phyloP scores from a whole-genome alignment of 2,113 vertebrate species.

The Hiodon tergisus region DNA sequence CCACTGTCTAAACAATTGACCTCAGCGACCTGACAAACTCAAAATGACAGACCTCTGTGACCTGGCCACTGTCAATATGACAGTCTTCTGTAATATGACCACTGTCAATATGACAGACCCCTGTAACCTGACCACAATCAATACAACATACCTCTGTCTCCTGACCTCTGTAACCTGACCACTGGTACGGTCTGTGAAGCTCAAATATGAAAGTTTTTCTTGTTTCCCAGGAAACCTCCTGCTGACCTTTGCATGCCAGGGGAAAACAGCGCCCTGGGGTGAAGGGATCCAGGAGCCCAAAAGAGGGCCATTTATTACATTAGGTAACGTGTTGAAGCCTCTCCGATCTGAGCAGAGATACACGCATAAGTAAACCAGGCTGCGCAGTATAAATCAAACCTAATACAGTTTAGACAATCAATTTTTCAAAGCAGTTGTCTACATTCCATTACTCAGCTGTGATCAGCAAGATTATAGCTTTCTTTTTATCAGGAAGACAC shows the following conservation, averaged over 20 bases:
- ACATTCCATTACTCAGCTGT: conserved; percentile 49
- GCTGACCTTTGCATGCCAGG: not conserved
- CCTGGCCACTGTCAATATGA: no score
- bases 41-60: no score
- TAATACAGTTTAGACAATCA: conserved; percentile 35
- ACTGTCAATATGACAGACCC: no score
- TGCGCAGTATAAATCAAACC: conserved; percentile 45
- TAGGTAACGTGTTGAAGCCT: conserved; percentile 29
- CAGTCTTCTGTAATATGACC: no score
- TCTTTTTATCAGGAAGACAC: conserved; percentile 30
- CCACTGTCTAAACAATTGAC: no score
- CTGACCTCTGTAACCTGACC: no score
- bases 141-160: no score
- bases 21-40: no score
- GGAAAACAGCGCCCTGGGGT: conserved; percentile 14
- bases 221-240: not conserved
- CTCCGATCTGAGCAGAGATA: conserved; percentile 36
- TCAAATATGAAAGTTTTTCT: no score
- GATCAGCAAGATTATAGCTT: conserved; percentile 48
- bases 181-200: no score
- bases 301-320: conserved; percentile 21
- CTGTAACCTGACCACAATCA: no score
- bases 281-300: conserved; percentile 16
- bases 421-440: conserved; percentile 48
- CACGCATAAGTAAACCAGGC: conserved; percentile 39